These are phyloP conservation scores for Andrena cerasifolii DNA, from an alignment of 1,140 invertebrate species.

Conservation along the genomic window DNA sequence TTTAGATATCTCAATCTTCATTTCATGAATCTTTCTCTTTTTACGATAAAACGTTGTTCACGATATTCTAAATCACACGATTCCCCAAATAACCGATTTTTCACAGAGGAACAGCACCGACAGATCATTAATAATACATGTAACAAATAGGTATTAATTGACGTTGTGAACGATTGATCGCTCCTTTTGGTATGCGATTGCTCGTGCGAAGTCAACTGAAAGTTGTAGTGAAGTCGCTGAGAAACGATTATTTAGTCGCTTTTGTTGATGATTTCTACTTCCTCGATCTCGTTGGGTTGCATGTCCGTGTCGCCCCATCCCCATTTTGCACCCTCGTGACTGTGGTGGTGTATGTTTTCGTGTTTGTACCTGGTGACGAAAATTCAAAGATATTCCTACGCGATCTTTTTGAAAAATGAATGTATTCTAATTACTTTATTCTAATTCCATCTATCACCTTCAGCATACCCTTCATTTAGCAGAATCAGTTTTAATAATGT, in stretches of 20 bases:
- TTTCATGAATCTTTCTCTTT: not conserved
- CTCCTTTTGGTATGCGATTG: not conserved
- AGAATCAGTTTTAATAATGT: too few relatives aligned
- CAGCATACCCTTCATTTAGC: too few relatives aligned
- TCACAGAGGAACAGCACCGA: constrained; percentile 21
- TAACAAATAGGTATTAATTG: constrained; percentile 59
- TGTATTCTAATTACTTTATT: too few relatives aligned
- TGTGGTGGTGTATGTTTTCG: constrained; percentile 68
- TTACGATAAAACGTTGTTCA: not conserved
- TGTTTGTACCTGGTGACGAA: constrained; percentile 23
- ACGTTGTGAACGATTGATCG: constrained; percentile 40
- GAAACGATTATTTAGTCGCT: constrained; percentile 59
- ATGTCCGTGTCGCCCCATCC: constrained; percentile 86
- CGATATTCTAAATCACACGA: not conserved
- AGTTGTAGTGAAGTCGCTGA: not conserved
- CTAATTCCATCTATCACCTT: too few relatives aligned
- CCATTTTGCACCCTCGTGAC: constrained; percentile 83
- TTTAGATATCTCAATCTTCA: constrained; percentile 1
- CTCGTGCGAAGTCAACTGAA: not conserved
- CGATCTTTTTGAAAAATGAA: too few relatives aligned
- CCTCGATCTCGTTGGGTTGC: constrained; percentile 81
- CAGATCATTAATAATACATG: not conserved
- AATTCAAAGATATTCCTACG: too few relatives aligned
- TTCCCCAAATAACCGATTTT: constrained; percentile 10
- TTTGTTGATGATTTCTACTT: constrained; percentile 78